These are phyloP conservation scores for Tigriopus californicus DNA, from an alignment of 2,888 invertebrate genomes.

Conservation along the genomic window DNA sequence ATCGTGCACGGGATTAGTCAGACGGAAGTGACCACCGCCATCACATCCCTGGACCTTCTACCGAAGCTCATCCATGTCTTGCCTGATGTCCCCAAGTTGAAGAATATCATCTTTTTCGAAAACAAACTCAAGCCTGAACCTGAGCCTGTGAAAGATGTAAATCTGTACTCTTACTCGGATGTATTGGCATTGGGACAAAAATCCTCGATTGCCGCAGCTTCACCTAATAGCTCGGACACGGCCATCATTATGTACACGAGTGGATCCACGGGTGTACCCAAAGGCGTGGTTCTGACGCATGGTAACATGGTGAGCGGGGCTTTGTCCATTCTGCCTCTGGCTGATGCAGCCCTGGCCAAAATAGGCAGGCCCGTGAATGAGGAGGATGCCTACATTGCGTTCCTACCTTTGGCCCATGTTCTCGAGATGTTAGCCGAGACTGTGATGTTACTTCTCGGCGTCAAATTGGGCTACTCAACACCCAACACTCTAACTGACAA, in stretches of 20 bases:
- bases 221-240: constrained; percentile 30
- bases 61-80: background rate
- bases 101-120: constrained; percentile 33
- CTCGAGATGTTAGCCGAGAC: constrained; percentile 70
- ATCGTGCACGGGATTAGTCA: constrained; percentile 91
- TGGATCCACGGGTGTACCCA: constrained; percentile 87
- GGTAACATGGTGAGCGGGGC: constrained; percentile 44
- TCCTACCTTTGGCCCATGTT: constrained; percentile 88
- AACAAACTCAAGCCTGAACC: background rate
- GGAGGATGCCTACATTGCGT: constrained; percentile 69
- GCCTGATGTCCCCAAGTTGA: constrained; percentile 48
- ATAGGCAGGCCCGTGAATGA: constrained; percentile 17
- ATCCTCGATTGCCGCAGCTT: background rate
- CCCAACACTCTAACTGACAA: constrained; percentile 30
- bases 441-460: background rate
- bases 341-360: constrained; percentile 24
- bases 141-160: background rate
- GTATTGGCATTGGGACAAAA: background rate
- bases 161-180: background rate
- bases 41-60: background rate
- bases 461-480: constrained; percentile 5
- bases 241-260: constrained; percentile 98
- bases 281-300: constrained; percentile 67
- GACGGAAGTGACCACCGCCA: constrained; percentile 40
- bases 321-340: background rate